Evolutionary conservation across 2,888 invertebrate species (phyloP), one percentile per base, ranked within the genome.

Genomic region (Conistra vaccinii): DNA sequence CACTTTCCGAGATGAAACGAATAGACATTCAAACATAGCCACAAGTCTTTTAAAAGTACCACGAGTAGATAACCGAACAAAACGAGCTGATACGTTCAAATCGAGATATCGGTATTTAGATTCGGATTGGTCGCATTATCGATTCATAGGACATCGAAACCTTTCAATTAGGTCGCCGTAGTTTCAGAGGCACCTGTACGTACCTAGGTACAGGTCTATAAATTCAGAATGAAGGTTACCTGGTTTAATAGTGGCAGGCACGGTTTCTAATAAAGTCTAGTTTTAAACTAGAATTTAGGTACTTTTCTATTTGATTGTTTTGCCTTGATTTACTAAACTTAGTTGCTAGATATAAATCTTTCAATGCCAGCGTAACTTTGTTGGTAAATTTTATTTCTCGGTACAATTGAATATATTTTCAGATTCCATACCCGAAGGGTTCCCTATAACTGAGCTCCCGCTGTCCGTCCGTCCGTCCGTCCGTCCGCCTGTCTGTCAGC

Each of bases 141-240:
- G 85, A 91, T 91, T 89, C 89, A 89, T 88, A 79, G 85, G 81
- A 88, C 85, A 87, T 82, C 73, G 87, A 84, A 89, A 89, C 88
- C 88, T 89, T 91, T 90, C 88, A 89, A 89, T 90, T 88, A 87
- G 74, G 69, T 71, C 26, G 12, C 35, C 61, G 69, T 73, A 63
- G 61, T 53, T 73, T 48, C 42, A 39, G 51, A 57, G 51, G 71
- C n/a, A 39, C 17, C 58, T 53, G 57, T 62, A 51, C 26, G 48
- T 53, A 53, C 12, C 35, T 62, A 39, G 17, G 14, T 32, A 51
- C 55, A 61, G 39, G 42, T 60, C 67, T 55, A 79, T 86, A 80
- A 80, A 87, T 80, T 70, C n/a, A 35, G 61, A 76, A 80, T 78
- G 55, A 78, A 82, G 68, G 60, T 65, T 66, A 35, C 63, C 14